These are phyloP conservation scores for Dendroctonus valens DNA, from an alignment of 1,140 invertebrate genomes.

Conservation along the genomic window DNA sequence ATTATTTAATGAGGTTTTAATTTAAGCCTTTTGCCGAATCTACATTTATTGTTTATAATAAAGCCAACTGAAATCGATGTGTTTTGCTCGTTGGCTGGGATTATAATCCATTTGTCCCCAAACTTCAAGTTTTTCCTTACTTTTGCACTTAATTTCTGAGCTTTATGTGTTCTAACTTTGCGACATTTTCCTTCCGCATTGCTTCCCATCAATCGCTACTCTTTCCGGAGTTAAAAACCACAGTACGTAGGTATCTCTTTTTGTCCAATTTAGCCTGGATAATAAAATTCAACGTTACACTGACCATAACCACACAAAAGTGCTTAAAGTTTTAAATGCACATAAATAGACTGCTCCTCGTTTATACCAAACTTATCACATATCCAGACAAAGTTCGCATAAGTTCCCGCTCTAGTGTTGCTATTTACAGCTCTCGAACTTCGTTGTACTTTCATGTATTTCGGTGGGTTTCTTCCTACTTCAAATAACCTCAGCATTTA, in stretches of 20 bases:
- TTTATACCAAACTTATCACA: constrained; percentile 30
- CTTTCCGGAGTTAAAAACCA: not conserved
- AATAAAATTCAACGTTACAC: constrained; percentile 23
- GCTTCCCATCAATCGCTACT: not conserved
- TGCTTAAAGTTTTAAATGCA: constrained; percentile 35
- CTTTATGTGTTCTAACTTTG: not conserved
- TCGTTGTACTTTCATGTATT: constrained; percentile 25
- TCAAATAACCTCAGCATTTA: too few relatives aligned
- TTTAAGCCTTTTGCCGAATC: too few relatives aligned
- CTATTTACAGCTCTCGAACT: constrained; percentile 26
- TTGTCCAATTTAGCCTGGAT: constrained; percentile 16
- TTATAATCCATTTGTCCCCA: not conserved
- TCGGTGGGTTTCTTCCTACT: not conserved
- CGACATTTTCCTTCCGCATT: not conserved
- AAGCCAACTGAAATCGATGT: too few relatives aligned
- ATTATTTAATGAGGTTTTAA: too few relatives aligned
- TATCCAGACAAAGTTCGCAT: constrained; percentile 17
- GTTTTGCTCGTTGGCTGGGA: too few relatives aligned
- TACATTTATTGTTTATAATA: too few relatives aligned
- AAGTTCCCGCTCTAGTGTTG: constrained; percentile 23
- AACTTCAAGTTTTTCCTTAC: not conserved
- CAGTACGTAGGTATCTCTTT: constrained; percentile 16
- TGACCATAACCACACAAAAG: constrained; percentile 34
- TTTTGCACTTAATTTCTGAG: not conserved
- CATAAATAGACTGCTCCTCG: constrained; percentile 30